Base-by-base conservation (phyloP, 2,113 vertebrate genomes). In the Ariopsis seemanni region DNA sequence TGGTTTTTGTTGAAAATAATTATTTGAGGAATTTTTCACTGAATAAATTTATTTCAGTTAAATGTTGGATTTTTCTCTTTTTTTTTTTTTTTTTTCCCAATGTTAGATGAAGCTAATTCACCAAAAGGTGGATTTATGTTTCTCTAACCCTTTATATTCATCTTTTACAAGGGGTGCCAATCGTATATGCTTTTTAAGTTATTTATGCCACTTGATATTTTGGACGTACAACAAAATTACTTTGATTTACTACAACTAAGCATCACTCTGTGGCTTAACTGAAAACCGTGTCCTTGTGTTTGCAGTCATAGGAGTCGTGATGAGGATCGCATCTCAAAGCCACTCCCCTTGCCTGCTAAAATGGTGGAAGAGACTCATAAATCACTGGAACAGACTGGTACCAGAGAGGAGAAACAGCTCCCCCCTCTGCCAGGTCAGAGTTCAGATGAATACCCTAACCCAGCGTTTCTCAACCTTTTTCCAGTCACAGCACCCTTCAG, bases 291-390 rank as follows among this genome's bases (percentile, higher is more conserved):
- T 83, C 85, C 42, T 72, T 88, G 74, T 91, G 10, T 91, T 90
- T 87, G 1, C 71, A 98, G 97, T 93, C 97, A 96, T 93, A 95
- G 97, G 93, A 98, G 96, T 95, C 96, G 96, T 92, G 97, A 99
- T 53, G 98, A 99, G 10, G 98, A 99, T 84, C 95, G 96, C 90
- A 85, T 95, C 90, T 94, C 97, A 2, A 99, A 99, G 89, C 95
- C 95, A 5, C 27, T 95, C 50, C 95, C 97, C 62, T 96, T 97
- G 83, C 97, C 97, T 58, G 94, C 96, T 58, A 99, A 97, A 93
- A 96, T 95, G 15, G 53, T 89, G 18, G 97, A 98, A 90, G 97
- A 98, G 82, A 81, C 95, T 82, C 93, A 96, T 87, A 97, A 97
- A 95, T 90, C 93, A 1, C 89, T 95, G 89, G 98, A 99, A 89